Percentiles rank a stretch among this genome's conserved stretches.
phyloP scores from a whole-genome alignment of 2,797 vertebrate species.

The Eremophila alpestris region DNA sequence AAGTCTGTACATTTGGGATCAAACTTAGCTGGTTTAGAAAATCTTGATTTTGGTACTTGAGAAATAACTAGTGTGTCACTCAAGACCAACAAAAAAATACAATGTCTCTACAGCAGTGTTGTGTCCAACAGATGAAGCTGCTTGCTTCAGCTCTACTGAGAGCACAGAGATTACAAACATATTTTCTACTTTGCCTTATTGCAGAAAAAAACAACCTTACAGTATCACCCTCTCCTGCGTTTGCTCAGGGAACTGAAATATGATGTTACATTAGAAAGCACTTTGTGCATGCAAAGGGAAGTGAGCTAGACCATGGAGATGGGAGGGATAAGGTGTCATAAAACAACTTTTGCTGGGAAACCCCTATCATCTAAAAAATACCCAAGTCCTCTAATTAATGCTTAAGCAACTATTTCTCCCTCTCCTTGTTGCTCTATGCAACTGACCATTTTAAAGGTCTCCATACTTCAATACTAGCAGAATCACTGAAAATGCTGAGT shows the following conservation, averaged over 20 bases:
- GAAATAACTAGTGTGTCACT: not conserved
- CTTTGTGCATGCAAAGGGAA: not conserved
- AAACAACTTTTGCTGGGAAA: not conserved
- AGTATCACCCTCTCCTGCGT: not conserved
- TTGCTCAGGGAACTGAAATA: not conserved
- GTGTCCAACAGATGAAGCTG: not conserved
- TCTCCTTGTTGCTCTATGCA: not conserved
- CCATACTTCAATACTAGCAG: not conserved
- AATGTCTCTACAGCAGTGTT: not conserved
- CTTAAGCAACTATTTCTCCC: not conserved
- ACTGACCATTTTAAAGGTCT: not conserved
- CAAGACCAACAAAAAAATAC: not conserved
- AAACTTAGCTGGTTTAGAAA: not conserved
- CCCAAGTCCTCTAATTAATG: not conserved
- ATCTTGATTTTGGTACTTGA: not conserved
- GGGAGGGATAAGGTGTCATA: not conserved
- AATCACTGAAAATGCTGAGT: not conserved
- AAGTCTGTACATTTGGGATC: not conserved
- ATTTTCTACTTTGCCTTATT: not conserved
- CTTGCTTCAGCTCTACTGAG: not conserved
- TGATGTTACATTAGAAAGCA: fast-evolving
- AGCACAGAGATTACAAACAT: not conserved
- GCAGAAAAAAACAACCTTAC: fast-evolving
- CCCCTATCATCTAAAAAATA: not conserved
- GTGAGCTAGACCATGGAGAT: not conserved